Evolutionary conservation across 2,888 invertebrate species (phyloP).

Genomic region (Penaeus monodon): DNA sequence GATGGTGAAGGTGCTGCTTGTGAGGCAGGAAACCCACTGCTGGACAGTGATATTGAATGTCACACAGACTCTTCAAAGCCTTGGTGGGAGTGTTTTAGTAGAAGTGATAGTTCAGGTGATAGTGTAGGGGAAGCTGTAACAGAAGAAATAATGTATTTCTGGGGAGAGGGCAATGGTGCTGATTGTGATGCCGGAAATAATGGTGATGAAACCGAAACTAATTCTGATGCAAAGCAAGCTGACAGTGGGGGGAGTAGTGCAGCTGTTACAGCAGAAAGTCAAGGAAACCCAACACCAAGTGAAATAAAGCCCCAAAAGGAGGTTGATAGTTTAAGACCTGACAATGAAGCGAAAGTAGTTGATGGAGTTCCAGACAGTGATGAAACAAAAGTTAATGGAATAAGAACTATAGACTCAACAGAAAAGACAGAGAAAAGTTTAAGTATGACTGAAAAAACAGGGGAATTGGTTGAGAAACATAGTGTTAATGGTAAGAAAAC

Average conservation of each 20-base stretch:
- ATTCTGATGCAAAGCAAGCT: slow-evolving; percentile 44
- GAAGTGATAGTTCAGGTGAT: slow-evolving; percentile 14
- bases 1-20: slow-evolving; percentile 82
- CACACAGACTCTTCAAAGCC: slow-evolving; percentile 21
- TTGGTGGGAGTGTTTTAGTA: slow-evolving; percentile 63
- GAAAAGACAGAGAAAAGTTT: slow-evolving; percentile 36
- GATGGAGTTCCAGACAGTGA: slow-evolving; percentile 50
- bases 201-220: slow-evolving; percentile 68
- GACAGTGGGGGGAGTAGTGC: slow-evolving; percentile 42
- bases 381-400: slow-evolving; percentile 56
- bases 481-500: slow-evolving; percentile 67
- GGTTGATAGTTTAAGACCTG: slow-evolving; percentile 35
- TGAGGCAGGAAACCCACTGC: slow-evolving; percentile 79
- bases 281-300: slow-evolving; percentile 20
- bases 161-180: slow-evolving; percentile 67
- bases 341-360: slow-evolving; percentile 36
- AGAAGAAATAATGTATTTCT: slow-evolving; percentile 66
- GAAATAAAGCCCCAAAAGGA: slow-evolving; percentile 44
- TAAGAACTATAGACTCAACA: slow-evolving; percentile 47
- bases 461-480: slow-evolving; percentile 12
- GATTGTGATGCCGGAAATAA: slow-evolving; percentile 72
- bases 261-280: slow-evolving; percentile 12
- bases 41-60: slow-evolving; percentile 35
- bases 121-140: slow-evolving; percentile 67
- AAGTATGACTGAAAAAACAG: slow-evolving; percentile 16